Conservation (phyloP, 2,113 vertebrate species). For the Camarhynchus parvulus region DNA sequence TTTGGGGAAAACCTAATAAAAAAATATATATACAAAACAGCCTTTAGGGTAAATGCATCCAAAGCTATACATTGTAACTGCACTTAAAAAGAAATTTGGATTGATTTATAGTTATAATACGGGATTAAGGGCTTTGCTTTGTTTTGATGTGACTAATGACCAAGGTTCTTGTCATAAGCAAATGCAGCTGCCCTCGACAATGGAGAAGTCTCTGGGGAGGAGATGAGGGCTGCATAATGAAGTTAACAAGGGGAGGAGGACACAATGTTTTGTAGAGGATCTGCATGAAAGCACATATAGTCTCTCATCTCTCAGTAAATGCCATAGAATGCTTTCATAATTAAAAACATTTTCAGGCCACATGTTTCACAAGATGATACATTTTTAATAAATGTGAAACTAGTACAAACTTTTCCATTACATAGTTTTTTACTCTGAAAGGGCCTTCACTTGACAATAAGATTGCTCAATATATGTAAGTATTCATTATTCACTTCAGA, state of each 20-base stretch:
- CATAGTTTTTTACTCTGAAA: background rate
- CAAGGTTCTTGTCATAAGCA: constrained; percentile 51
- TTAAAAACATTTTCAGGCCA: background rate
- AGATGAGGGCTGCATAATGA: constrained; percentile 14
- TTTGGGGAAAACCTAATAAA: background rate
- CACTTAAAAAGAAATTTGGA: constrained; percentile 32
- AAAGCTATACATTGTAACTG: background rate
- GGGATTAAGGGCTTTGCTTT: constrained; percentile 29
- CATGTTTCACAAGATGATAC: background rate
- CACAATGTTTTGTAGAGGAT: background rate
- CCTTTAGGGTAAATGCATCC: background rate
- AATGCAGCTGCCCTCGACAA: constrained; percentile 68
- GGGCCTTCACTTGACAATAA: background rate
- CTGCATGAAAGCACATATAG: background rate
- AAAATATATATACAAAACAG: background rate
- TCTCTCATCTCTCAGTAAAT: background rate
- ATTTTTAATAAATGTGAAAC: background rate
- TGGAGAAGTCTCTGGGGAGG: constrained; percentile 41
- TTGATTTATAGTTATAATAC: constrained; percentile 40
- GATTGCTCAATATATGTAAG: background rate
- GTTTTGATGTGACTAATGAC: constrained; percentile 42
- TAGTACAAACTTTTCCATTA: background rate
- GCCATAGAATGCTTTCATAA: background rate
- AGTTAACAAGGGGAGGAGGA: background rate
- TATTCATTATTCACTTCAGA: background rate